phyloP scores from a whole-genome alignment of 2,888 invertebrate species.

The Apamea anceps region DNA sequence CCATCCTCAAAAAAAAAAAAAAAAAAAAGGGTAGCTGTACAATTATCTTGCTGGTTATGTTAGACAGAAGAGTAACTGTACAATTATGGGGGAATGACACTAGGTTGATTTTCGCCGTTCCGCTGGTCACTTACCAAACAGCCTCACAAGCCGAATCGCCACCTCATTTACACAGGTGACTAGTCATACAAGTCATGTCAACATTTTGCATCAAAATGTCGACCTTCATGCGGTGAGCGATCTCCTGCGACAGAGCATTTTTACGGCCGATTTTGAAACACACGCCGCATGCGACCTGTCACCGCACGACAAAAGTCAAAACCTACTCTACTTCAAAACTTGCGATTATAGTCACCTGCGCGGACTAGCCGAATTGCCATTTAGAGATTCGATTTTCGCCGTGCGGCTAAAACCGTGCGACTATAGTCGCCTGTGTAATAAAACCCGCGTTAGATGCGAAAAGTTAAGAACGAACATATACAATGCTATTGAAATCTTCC shows the following conservation, averaged over 20 bases:
- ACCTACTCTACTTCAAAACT: too few species aligned
- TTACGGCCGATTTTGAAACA: not conserved
- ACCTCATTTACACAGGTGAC: not conserved
- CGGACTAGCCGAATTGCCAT: not conserved
- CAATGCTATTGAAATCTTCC: conserved; percentile 10
- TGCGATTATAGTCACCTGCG: not conserved
- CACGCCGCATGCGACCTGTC: too few species aligned
- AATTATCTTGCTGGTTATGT: too few species aligned
- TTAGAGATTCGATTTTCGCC: not conserved
- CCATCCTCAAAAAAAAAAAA: too few species aligned
- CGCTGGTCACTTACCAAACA: not conserved
- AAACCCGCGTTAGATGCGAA: not conserved
- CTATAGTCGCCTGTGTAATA: not conserved
- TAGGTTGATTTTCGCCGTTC: too few species aligned
- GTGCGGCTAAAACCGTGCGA: not conserved
- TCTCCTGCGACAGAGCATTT: not conserved
- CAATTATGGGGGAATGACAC: too few species aligned
- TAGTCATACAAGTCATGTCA: not conserved
- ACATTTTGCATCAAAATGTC: too few species aligned
- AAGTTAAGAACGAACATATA: not conserved
- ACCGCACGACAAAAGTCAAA: too few species aligned
- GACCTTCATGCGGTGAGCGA: not conserved
- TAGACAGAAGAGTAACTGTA: too few species aligned
- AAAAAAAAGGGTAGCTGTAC: too few species aligned
- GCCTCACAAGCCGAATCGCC: too few species aligned